Conservation (phyloP, 2,113 vertebrate species). For the Pomatorhinus ruficollis region DNA sequence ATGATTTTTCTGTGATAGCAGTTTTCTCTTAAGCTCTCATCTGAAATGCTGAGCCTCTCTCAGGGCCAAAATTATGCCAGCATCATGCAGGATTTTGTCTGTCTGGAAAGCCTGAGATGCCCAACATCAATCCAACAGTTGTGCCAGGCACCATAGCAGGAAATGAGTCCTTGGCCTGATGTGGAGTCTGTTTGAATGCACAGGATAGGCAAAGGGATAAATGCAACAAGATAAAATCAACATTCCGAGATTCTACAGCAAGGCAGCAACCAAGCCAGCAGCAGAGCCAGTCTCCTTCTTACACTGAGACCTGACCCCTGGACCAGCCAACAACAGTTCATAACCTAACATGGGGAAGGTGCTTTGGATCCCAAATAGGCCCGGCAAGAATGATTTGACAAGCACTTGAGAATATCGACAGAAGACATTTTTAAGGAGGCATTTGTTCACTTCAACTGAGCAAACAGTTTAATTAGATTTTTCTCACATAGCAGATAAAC, state of each 20-base stretch:
- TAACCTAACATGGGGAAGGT: neutral
- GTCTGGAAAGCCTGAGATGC: neutral
- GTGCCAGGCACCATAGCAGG: neutral
- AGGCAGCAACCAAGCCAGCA: neutral
- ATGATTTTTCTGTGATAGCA: neutral
- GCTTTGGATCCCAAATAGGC: neutral
- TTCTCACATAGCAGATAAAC: slow-evolving; percentile 37
- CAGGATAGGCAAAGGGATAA: neutral
- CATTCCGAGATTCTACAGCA: neutral
- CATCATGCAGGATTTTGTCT: neutral
- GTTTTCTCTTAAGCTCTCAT: neutral
- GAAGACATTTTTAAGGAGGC: slow-evolving; percentile 15
- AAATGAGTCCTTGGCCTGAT: neutral
- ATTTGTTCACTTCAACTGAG: slow-evolving; percentile 36
- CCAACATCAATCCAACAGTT: neutral
- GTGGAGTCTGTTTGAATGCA: neutral
- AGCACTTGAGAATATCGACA: neutral
- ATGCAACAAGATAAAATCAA: neutral
- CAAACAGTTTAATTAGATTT: slow-evolving; percentile 46
- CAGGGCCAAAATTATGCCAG: neutral
- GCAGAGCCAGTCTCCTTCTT: neutral
- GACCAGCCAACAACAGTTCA: neutral
- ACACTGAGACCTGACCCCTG: accelerated
- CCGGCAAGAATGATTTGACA: neutral
- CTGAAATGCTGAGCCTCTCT: neutral